Conservation (phyloP, 2,888 invertebrate species). For the Noctua pronuba region DNA sequence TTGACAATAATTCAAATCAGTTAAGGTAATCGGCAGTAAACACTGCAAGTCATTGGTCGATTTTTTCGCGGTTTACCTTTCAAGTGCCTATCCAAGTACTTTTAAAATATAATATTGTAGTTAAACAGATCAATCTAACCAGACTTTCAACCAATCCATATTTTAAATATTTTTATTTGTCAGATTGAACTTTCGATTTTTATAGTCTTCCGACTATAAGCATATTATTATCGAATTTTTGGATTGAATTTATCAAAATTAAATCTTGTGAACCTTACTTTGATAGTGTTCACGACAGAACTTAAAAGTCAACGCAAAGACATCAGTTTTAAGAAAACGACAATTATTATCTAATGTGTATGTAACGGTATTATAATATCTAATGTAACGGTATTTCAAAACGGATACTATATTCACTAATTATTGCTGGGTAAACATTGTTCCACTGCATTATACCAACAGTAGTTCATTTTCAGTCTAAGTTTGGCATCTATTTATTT, state of each 20-base stretch:
- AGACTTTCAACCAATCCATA: neutral
- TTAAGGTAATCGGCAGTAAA: neutral
- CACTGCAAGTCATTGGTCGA: neutral
- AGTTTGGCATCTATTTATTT: slow-evolving; percentile 29
- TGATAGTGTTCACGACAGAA: neutral
- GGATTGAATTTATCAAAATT: neutral
- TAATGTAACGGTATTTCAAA: neutral
- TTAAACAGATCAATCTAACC: neutral
- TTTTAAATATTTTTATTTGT: too few relatives aligned
- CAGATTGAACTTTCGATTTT: neutral
- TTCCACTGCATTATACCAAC: neutral
- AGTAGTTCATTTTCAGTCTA: neutral
- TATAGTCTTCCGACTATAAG: neutral
- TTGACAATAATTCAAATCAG: neutral
- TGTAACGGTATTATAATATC: neutral
- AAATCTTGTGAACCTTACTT: neutral
- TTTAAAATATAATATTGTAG: neutral
- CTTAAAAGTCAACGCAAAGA: neutral
- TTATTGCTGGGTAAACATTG: neutral
- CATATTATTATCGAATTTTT: neutral
- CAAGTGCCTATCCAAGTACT: neutral
- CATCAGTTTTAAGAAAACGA: neutral
- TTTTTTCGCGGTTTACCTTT: neutral
- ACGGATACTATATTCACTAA: neutral
- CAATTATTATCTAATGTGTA: neutral